These are phyloP conservation scores for Eidolon dupreanum DNA, from an alignment of 2,797 vertebrate species.

Conservation along the genomic window DNA sequence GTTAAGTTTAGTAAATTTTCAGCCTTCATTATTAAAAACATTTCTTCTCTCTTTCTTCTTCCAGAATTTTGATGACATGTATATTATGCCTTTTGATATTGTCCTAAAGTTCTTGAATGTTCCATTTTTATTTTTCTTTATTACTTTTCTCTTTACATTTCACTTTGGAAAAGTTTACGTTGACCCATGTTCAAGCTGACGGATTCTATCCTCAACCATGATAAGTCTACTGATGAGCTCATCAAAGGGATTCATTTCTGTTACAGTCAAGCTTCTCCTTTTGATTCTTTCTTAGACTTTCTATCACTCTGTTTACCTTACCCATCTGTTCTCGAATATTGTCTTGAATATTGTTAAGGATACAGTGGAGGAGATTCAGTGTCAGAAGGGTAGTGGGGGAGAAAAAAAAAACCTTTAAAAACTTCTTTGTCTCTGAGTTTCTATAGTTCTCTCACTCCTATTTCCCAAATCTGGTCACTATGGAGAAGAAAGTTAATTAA, in stretches of 20 bases:
- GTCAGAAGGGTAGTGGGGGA: neutral
- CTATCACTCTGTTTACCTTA: neutral
- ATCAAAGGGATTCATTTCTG: neutral
- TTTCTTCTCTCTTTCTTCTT: neutral
- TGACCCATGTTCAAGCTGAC: neutral
- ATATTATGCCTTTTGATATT: neutral
- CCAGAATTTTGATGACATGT: neutral
- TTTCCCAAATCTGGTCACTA: conserved; percentile 54
- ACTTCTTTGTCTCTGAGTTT: neutral
- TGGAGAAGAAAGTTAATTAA: conserved; percentile 48
- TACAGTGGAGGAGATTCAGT: neutral
- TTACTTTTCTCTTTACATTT: neutral
- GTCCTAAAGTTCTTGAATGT: neutral
- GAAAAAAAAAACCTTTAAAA: neutral
- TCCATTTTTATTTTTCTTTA: neutral
- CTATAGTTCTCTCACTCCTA: neutral
- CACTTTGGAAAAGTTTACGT: neutral
- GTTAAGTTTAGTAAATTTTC: neutral
- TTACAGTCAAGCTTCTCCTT: neutral
- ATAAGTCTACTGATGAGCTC: neutral
- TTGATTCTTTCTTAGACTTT: neutral
- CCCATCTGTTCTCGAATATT: neutral
- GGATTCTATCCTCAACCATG: neutral
- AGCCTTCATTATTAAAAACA: neutral
- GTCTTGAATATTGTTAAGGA: neutral